Percentiles rank a stretch among this genome's conserved stretches.
Conservation (phyloP, 1,140 invertebrate genomes). For the Drosophila paulistorum region DNA sequence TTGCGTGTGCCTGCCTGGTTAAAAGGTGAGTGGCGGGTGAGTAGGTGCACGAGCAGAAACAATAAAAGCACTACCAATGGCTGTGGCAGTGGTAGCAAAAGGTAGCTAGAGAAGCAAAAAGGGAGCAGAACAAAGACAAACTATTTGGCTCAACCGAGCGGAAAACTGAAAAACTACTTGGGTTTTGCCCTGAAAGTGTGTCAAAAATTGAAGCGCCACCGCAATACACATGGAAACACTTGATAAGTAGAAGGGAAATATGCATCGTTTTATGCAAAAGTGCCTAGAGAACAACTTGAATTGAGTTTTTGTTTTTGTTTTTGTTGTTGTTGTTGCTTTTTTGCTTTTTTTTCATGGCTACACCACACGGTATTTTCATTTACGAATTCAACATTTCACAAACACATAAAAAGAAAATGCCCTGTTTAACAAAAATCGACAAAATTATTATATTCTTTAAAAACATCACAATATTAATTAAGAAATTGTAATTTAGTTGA, state of each 20-base stretch:
- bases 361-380: not conserved
- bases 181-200: slow-evolving; percentile 67
- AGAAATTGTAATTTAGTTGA: no score
- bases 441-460: no score
- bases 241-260: slow-evolving; percentile 16
- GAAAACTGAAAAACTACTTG: slow-evolving; percentile 59
- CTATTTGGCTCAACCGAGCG: slow-evolving; percentile 68
- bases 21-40: not conserved
- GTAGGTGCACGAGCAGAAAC: not conserved
- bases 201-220: slow-evolving; percentile 65
- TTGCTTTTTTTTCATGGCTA: not conserved
- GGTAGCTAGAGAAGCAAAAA: not conserved
- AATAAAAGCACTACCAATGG: not conserved
- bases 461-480: no score
- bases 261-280: slow-evolving; percentile 7
- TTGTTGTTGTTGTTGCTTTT: no score
- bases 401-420: no score
- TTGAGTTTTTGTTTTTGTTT: not conserved
- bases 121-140: slow-evolving; percentile 28
- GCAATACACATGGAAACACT: slow-evolving; percentile 38
- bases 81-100: not conserved
- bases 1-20: slow-evolving; percentile 11
- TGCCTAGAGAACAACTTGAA: slow-evolving; percentile 4
- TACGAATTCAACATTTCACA: not conserved
- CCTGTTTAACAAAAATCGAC: no score